Conservation (phyloP, 2,888 invertebrate species). For the Standfussiana lucernea region DNA sequence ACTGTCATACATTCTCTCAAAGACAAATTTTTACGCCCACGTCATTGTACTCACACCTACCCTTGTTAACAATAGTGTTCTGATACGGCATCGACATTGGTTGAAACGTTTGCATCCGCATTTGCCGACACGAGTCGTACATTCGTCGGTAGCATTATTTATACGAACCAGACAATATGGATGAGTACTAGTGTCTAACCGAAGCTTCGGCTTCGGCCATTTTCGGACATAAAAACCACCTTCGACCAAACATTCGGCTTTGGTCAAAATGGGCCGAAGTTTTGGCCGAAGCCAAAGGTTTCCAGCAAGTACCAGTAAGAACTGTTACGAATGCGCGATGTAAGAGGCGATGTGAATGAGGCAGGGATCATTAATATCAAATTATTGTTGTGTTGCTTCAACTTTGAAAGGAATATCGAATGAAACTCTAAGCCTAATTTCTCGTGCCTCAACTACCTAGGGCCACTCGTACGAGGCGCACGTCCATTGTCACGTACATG, state of each 20-base stretch:
- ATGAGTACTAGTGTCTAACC: neutral
- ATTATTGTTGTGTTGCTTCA: no score
- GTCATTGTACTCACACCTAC: neutral
- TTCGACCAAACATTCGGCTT: no score
- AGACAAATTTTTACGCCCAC: neutral
- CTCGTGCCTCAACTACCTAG: neutral
- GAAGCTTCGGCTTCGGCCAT: neutral
- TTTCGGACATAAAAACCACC: neutral
- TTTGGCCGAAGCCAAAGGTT: no score
- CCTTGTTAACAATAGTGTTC: neutral
- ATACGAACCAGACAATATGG: neutral
- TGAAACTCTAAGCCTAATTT: neutral
- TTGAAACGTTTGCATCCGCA: neutral
- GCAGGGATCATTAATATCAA: no score
- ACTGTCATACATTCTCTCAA: neutral
- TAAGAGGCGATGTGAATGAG: no score
- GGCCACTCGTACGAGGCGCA: neutral
- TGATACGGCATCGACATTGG: neutral
- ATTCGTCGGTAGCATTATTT: neutral
- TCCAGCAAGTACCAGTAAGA: no score
- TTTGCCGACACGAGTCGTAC: neutral
- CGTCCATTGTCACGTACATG: neutral
- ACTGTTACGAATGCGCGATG: no score
- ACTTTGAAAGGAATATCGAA: neutral
- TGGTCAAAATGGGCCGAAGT: no score